Base-by-base conservation (phyloP, 2,888 invertebrate species). In the Sthenelais limicola region DNA sequence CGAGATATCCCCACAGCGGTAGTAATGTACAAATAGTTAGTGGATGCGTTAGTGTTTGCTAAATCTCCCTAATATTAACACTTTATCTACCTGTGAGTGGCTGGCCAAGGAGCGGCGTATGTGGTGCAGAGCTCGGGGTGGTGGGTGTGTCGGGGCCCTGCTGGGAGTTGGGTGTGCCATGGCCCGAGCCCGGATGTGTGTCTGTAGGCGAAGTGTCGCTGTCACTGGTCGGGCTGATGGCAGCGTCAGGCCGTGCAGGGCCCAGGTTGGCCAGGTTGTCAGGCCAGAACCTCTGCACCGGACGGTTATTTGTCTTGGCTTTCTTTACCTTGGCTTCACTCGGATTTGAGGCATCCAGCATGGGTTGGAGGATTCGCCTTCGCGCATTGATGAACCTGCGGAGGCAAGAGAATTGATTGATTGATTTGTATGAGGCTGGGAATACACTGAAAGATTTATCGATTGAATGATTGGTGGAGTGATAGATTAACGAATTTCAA, bases 301-400 rank as follows among this genome's bases (percentile, higher is more conserved):
- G 74, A 15, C 91, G 83, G 71, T 85, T 83, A 71, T 86, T 88
- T 0, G 88, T 86, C 77, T 88, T 88, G 74, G 88, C 87, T 75
- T 90, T 90, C 77, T 90, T 85, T 26, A 79, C 79, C 75, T 85
- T 86, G 38, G 82, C 74, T 68, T 82, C 82, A 15, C 84, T 84
- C 24, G 85, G 84, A 71, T 84, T 85, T 49, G 86, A 84, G 24
- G 88, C 92, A 85, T 96, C 96, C 66, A 96, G 88, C 96, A 96
- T 97, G 0, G 96, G 96, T 86, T 96, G 96, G 70, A 96, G 89
- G 81, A 96, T 96, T 80, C 96, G 90, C 73, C 97, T 91, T 47
- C 97, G 90, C 2, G 97, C 97, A 89, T 97, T 97, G 79, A 97
- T 96, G 88, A 97, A 88, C 87, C 87, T 88, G 76, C 52, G 70